Evolutionary conservation across 2,797 vertebrate genomes (phyloP).

Genomic region (Enteromius fasciolatus): DNA sequence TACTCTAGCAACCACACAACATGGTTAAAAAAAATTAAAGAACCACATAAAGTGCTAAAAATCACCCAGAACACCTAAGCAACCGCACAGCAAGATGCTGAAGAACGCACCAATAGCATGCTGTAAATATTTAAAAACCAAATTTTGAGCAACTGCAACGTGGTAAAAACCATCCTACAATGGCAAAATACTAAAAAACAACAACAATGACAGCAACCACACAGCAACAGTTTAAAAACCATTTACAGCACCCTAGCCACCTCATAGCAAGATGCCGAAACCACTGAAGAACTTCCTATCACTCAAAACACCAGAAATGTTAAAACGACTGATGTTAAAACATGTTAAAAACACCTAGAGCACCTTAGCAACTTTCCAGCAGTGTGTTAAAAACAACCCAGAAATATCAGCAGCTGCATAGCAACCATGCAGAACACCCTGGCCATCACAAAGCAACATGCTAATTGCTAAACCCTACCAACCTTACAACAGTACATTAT

Average conservation of each 20-base stretch:
- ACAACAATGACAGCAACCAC: background rate
- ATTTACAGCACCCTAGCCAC: background rate
- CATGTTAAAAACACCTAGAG: background rate
- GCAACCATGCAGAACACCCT: background rate
- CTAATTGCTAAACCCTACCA: background rate
- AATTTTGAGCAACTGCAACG: background rate
- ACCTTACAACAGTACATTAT: background rate
- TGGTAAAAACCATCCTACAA: background rate
- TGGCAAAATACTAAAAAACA: background rate
- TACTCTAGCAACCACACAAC: background rate
- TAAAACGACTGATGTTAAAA: background rate
- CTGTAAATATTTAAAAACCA: background rate
- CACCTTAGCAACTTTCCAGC: background rate
- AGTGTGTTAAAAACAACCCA: background rate
- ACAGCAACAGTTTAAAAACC: background rate
- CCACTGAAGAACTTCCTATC: background rate
- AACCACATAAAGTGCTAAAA: background rate
- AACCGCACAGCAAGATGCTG: background rate
- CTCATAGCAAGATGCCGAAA: background rate
- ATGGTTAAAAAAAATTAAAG: background rate
- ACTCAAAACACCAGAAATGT: background rate
- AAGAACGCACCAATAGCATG: background rate
- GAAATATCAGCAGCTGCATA: background rate
- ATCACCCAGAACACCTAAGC: background rate
- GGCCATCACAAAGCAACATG: background rate